phyloP scores from a whole-genome alignment of 2,797 vertebrate species.

The Paratrypauchen microcephalus region DNA sequence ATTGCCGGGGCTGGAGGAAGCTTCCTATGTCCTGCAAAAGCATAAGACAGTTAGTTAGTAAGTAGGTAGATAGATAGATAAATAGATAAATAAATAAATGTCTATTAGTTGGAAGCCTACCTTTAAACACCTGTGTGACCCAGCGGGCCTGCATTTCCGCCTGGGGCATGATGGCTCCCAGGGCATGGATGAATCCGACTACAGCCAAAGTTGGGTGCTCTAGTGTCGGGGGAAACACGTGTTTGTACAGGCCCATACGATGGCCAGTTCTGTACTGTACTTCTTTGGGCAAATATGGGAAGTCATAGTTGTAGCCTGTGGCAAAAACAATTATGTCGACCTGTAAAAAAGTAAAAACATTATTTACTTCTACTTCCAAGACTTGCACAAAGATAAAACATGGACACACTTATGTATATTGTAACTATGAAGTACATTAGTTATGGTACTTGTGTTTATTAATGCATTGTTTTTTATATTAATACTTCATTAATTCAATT shows the following conservation, averaged over 20 bases:
- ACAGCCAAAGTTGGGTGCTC: conserved; percentile 74
- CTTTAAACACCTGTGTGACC: conserved; percentile 75
- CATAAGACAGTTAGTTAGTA: conserved; percentile 8
- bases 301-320: conserved; percentile 77
- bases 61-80: too few species aligned
- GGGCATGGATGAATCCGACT: conserved; percentile 76
- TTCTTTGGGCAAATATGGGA: conserved; percentile 65
- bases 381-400: not conserved
- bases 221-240: conserved; percentile 69
- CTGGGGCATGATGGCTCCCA: conserved; percentile 77
- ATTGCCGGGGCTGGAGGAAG: conserved; percentile 63
- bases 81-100: too few species aligned
- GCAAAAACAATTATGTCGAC: conserved; percentile 75
- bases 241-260: conserved; percentile 74
- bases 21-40: conserved; percentile 48
- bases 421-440: not conserved
- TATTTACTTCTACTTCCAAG: too few species aligned
- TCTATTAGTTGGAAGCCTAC: conserved; percentile 44
- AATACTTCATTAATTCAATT: too few species aligned
- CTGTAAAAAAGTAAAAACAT: conserved; percentile 24
- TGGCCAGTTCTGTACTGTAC: conserved; percentile 61
- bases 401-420: not conserved
- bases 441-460: too few species aligned
- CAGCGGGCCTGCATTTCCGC: conserved; percentile 77
- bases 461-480: too few species aligned